Evolutionary conservation across 2,113 vertebrate species (phyloP).

Genomic region (Xiphias gladius): DNA sequence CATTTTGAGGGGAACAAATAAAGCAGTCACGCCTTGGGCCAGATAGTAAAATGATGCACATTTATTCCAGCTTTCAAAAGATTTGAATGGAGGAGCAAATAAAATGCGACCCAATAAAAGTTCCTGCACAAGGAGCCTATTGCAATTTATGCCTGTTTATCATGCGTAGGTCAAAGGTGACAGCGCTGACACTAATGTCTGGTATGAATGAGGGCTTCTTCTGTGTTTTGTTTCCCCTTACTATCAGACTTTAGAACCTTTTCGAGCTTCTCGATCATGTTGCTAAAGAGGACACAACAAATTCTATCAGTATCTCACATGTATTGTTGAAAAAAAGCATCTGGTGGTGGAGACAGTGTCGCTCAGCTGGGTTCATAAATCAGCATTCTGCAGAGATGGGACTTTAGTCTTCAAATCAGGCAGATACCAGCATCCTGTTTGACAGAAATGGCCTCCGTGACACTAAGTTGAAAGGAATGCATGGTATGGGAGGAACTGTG

Average conservation of each 20-base stretch:
- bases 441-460: slow-evolving; percentile 40
- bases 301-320: slow-evolving; percentile 6
- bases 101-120: background rate
- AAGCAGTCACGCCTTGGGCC: background rate
- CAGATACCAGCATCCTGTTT: slow-evolving; percentile 27
- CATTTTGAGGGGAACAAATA: background rate
- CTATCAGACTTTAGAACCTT: background rate
- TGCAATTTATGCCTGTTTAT: background rate
- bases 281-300: slow-evolving; percentile 3
- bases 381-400: background rate
- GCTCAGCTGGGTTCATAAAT: background rate
- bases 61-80: background rate
- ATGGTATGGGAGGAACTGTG: slow-evolving; percentile 36
- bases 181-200: background rate
- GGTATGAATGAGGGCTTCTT: slow-evolving; percentile 14
- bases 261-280: background rate
- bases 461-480: slow-evolving; percentile 55
- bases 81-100: background rate
- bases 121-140: background rate
- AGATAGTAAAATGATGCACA: background rate
- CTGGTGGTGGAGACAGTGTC: background rate
- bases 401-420: background rate
- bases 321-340: background rate
- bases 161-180: slow-evolving; percentile 53
- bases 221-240: slow-evolving; percentile 2